Evolutionary conservation across 30 jellyfish, hydroid and myxozoan genomes (phyloP).

Genomic region (Aurelia sp.): DNA sequence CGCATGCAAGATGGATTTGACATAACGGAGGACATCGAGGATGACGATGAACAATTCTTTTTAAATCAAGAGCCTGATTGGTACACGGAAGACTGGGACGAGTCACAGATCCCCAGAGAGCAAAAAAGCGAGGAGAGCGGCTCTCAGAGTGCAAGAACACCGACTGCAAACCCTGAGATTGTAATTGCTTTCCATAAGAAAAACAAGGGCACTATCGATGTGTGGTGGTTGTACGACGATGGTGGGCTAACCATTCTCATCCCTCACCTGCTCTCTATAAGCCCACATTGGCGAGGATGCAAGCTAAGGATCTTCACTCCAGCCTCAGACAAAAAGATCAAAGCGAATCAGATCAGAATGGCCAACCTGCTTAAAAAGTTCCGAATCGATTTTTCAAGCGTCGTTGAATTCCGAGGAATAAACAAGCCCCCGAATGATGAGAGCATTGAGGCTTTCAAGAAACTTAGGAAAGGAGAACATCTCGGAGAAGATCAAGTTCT

Average conservation of each 20-base stretch:
- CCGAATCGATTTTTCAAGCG: slow-evolving; percentile 92
- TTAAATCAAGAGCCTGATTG: slow-evolving; percentile 92
- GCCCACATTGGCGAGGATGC: slow-evolving; percentile 92
- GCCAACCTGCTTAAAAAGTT: slow-evolving; percentile 92
- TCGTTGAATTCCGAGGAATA: slow-evolving; percentile 91
- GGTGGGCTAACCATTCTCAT: slow-evolving; percentile 94
- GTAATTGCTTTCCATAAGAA: slow-evolving; percentile 85
- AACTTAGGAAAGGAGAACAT: slow-evolving; percentile 67
- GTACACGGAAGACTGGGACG: slow-evolving; percentile 99
- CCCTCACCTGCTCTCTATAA: slow-evolving; percentile 84
- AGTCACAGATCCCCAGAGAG: slow-evolving; percentile 71
- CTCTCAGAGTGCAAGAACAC: slow-evolving; percentile 43
- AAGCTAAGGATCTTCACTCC: slow-evolving; percentile 92
- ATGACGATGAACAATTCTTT: slow-evolving; percentile 72
- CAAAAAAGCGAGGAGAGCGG: slow-evolving; percentile 58
- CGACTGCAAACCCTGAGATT: slow-evolving; percentile 73
- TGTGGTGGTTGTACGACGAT: slow-evolving; percentile 98
- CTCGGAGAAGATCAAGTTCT: slow-evolving; percentile 62
- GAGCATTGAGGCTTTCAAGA: slow-evolving; percentile 71
- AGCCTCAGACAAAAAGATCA: slow-evolving; percentile 91
- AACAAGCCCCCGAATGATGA: slow-evolving; percentile 80
- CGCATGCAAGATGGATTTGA: slow-evolving; percentile 92
- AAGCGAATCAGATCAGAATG: slow-evolving; percentile 96
- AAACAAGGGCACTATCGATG: slow-evolving; percentile 88
- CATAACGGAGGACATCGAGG: slow-evolving; percentile 81